phyloP scores from a whole-genome alignment of 2,113 vertebrate species.

The Apteryx owenii region DNA sequence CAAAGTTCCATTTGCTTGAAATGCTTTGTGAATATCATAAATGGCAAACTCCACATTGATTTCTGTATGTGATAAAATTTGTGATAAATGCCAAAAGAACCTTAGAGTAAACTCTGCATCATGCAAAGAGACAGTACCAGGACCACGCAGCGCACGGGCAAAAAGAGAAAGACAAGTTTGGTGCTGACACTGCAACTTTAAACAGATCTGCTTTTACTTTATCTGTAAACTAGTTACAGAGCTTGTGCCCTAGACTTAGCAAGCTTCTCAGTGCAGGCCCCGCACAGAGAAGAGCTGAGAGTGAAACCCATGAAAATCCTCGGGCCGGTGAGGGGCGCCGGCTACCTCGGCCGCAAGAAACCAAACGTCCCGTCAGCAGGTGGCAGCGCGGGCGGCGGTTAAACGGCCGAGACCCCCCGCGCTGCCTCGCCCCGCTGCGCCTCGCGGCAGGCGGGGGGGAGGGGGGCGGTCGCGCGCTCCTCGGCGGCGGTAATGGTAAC shows the following conservation, averaged over 20 bases:
- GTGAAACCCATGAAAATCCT: not conserved
- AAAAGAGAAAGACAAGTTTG: not conserved
- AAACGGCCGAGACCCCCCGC: too few species aligned
- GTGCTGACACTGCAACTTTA: not conserved
- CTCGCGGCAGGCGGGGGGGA: too few species aligned
- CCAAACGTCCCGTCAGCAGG: not conserved
- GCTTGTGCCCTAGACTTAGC: not conserved
- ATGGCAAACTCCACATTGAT: not conserved
- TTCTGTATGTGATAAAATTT: not conserved
- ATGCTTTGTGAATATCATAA: too few species aligned
- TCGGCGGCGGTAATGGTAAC: too few species aligned
- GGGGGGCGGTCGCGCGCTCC: too few species aligned
- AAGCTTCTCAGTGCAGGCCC: not conserved
- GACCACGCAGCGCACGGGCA: not conserved
- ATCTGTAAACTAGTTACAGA: not conserved
- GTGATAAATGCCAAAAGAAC: not conserved
- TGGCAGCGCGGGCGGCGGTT: not conserved
- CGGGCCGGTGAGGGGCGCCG: not conserved
- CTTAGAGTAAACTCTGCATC: too few species aligned
- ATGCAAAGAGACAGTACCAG: not conserved
- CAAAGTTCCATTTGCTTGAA: not conserved
- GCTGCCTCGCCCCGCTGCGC: too few species aligned
- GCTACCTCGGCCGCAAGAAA: not conserved
- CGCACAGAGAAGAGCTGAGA: not conserved
- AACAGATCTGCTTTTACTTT: fast-evolving